Conservation (phyloP, 2,888 invertebrate genomes). For the Acleris holmiana region DNA sequence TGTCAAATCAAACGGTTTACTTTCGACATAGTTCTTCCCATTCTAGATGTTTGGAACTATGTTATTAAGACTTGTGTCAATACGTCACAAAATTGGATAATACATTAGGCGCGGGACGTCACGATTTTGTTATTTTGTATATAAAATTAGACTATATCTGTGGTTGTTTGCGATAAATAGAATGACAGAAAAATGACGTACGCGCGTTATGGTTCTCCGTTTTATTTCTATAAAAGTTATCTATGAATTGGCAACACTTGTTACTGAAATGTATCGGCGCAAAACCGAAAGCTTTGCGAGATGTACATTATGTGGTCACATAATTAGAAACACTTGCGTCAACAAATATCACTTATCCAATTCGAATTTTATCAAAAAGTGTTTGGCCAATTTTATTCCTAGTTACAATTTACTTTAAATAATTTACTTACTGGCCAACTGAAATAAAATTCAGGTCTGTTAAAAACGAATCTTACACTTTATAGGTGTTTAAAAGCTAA, state of each 20-base stretch:
- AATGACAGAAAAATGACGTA: background rate
- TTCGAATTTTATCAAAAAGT: no score
- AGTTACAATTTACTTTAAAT: no score
- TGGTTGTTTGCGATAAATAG: no score
- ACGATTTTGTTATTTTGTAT: background rate
- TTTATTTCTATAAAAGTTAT: slow-evolving; percentile 11
- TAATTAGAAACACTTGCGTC: no score
- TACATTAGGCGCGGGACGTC: slow-evolving; percentile 11
- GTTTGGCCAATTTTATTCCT: no score
- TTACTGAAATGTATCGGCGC: slow-evolving; percentile 54
- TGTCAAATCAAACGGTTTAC: slow-evolving; percentile 60
- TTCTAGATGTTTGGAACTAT: slow-evolving; percentile 40
- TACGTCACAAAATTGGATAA: slow-evolving; percentile 36
- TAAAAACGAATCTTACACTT: no score
- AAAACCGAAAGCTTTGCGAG: slow-evolving; percentile 45
- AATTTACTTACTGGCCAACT: no score
- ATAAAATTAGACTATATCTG: background rate
- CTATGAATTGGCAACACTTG: slow-evolving; percentile 33
- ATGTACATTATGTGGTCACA: no score
- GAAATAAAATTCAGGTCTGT: no score
- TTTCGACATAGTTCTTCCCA: slow-evolving; percentile 67
- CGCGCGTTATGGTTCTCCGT: slow-evolving; percentile 18
- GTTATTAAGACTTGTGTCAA: slow-evolving; percentile 48
- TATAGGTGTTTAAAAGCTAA: no score
- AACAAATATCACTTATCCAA: no score